phyloP scores from a whole-genome alignment of 2,113 vertebrate species.

The Trogon surrucura region DNA sequence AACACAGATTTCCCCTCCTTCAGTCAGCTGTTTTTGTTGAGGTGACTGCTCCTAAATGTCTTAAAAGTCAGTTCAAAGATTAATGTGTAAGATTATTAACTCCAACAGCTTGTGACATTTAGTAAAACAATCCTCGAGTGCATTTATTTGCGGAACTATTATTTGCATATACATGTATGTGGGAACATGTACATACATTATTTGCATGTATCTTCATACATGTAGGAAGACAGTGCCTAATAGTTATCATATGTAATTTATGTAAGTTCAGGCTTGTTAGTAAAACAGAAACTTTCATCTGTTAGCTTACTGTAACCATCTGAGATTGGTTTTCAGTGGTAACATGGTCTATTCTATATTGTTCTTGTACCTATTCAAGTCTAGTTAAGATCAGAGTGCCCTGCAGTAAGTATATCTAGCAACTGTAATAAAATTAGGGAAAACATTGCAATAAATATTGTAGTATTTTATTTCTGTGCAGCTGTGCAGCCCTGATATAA shows the following conservation, averaged over 20 bases:
- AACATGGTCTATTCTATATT: fast-evolving
- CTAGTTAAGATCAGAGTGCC: neutral
- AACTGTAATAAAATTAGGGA: neutral
- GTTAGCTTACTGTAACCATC: neutral
- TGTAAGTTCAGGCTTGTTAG: neutral
- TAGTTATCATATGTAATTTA: neutral
- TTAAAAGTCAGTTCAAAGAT: neutral
- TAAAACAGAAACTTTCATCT: neutral
- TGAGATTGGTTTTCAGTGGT: neutral
- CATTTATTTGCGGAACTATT: neutral
- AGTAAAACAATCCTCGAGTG: neutral
- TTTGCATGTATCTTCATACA: neutral
- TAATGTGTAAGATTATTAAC: neutral
- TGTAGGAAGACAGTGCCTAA: neutral
- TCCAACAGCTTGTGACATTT: neutral
- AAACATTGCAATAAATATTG: neutral
- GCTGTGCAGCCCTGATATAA: neutral
- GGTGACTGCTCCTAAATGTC: neutral
- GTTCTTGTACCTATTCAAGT: neutral
- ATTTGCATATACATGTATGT: neutral
- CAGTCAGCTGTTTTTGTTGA: neutral
- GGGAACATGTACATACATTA: too few species aligned
- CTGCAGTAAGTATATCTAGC: neutral
- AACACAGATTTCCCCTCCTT: neutral
- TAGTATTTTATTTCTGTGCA: neutral